Percentiles rank a stretch among this genome's conserved stretches.
phyloP scores from a whole-genome alignment of 1,140 invertebrate genomes.

The Coelopa frigida region DNA sequence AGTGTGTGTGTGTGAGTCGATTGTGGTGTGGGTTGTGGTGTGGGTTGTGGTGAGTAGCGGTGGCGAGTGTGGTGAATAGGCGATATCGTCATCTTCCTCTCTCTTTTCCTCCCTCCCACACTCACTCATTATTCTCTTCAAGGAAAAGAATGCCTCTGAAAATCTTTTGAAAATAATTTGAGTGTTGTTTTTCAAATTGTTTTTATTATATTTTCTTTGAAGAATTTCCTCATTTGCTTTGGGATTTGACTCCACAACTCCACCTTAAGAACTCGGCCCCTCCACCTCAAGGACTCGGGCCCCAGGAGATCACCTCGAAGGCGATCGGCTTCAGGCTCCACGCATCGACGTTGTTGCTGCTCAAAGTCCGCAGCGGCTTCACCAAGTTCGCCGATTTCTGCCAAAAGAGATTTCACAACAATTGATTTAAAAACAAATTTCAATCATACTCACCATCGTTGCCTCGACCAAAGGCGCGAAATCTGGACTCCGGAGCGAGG shows the following conservation, averaged over 20 bases:
- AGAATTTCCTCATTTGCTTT: too few species aligned
- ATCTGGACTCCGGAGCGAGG: constrained; percentile 24
- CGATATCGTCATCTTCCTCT: too few species aligned
- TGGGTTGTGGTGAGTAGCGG: constrained; percentile 6
- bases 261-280: too few species aligned
- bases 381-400: constrained; percentile 24
- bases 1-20: background rate
- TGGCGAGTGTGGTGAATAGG: too few species aligned
- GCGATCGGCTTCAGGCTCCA: constrained; percentile 24
- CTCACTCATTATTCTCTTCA: too few species aligned
- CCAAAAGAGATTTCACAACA: background rate
- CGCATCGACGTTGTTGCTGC: constrained; percentile 24
- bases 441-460: constrained; percentile 23
- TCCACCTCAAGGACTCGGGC: constrained; percentile 17
- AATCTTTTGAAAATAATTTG: too few species aligned
- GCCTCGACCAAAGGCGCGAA: constrained; percentile 24
- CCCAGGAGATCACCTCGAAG: constrained; percentile 36
- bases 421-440: background rate
- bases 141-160: too few species aligned
- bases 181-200: too few species aligned
- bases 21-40: background rate
- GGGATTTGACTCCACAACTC: too few species aligned
- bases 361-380: constrained; percentile 22
- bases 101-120: too few species aligned
- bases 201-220: too few species aligned